Evolutionary conservation across 2,797 vertebrate species (phyloP).

Genomic region (Saxicola maurus): DNA sequence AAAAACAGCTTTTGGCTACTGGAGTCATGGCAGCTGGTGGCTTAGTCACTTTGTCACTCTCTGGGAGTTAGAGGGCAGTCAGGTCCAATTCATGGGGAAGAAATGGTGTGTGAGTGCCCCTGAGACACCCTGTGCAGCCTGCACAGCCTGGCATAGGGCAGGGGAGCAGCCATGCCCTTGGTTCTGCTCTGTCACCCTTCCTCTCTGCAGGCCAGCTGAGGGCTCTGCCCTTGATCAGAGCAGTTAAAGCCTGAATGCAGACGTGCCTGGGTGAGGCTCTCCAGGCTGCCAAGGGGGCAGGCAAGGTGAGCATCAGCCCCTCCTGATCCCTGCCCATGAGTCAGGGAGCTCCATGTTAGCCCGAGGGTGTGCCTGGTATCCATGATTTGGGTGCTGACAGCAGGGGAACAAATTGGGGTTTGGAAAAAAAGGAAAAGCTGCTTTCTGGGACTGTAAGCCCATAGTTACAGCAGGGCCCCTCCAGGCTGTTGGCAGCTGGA

Average conservation of each 20-base stretch:
- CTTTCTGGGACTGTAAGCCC: background rate
- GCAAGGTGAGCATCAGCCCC: background rate
- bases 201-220: background rate
- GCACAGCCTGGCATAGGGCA: rapidly evolving
- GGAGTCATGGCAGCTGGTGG: background rate
- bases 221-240: background rate
- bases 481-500: background rate
- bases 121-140: background rate
- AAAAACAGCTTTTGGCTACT: background rate
- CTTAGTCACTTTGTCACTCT: background rate
- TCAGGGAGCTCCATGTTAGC: background rate
- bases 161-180: background rate
- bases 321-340: background rate
- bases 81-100: background rate
- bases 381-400: background rate
- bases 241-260: background rate
- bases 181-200: background rate
- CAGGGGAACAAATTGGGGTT: background rate
- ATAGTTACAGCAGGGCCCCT: background rate
- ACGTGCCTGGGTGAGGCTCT: slow-evolving; percentile 14
- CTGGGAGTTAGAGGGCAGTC: background rate
- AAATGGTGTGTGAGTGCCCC: background rate
- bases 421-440: background rate
- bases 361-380: background rate
- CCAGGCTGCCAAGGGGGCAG: background rate